A percentile compares a stretch with the other conserved stretches of the same genome.
Conservation (phyloP, 2,888 invertebrate genomes). For the Oligia strigilis region DNA sequence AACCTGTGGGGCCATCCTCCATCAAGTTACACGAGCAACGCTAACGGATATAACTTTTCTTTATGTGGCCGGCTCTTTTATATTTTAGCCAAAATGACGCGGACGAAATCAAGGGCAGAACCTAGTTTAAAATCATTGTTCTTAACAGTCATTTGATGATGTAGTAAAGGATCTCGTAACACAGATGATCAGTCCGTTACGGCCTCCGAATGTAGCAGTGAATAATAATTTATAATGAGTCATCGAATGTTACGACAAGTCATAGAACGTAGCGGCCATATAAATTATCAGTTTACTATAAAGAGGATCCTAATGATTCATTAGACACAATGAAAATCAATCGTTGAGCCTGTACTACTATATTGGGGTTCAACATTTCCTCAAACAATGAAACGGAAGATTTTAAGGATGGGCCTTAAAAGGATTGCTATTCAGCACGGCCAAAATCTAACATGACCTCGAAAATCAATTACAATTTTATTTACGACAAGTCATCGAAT, state of each 20-base stretch:
- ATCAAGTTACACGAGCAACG: too few relatives aligned
- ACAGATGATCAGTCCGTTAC: not conserved
- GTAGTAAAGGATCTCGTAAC: slow-evolving; percentile 10
- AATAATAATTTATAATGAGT: slow-evolving; percentile 16
- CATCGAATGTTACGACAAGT: slow-evolving; percentile 35
- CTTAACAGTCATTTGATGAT: slow-evolving; percentile 12
- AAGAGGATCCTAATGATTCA: not conserved
- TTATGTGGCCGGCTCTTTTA: not conserved
- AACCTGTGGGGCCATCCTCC: too few relatives aligned
- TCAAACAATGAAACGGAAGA: slow-evolving; percentile 9
- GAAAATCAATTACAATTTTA: not conserved
- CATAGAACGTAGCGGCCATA: not conserved
- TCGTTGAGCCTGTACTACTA: not conserved
- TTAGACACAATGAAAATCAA: not conserved
- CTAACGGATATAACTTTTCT: not conserved
- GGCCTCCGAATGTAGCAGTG: not conserved
- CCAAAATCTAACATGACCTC: slow-evolving; percentile 3
- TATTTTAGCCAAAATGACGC: not conserved
- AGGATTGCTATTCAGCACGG: not conserved
- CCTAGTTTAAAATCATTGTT: not conserved
- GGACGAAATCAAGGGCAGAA: not conserved
- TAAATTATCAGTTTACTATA: slow-evolving; percentile 36
- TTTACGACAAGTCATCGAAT: slow-evolving; percentile 20
- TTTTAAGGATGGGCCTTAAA: not conserved
- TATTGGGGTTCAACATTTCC: not conserved